Percentiles rank a stretch among this genome's conserved stretches.
Conservation (phyloP, 2,113 vertebrate species). For the Rattus norvegicus region GRCr8 NC_086019.1:170730501-170731000, state of each 20-base stretch:
- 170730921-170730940: background rate
- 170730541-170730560: background rate
- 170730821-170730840: background rate
- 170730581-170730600: background rate
- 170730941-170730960: background rate
- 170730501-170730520: background rate
- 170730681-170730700: background rate
- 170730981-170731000: conserved; percentile 40
- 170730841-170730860: background rate
- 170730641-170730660: background rate
- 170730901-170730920: background rate
- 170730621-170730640: background rate
- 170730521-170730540: background rate
- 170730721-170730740: conserved; percentile 48
- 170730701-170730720: conserved; percentile 14
- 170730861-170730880: conserved; percentile 11
- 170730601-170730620: background rate
- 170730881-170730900: background rate
- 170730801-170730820: conserved; percentile 3
- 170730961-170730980: background rate
- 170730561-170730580: no score
- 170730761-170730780: conserved; percentile 13
- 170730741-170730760: conserved; percentile 45
- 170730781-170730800: background rate
- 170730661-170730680: background rate